Evolutionary conservation across 2,113 vertebrate genomes (phyloP), one percentile per base, ranked within the genome.

Genomic region (Phaethon lepturus): DNA sequence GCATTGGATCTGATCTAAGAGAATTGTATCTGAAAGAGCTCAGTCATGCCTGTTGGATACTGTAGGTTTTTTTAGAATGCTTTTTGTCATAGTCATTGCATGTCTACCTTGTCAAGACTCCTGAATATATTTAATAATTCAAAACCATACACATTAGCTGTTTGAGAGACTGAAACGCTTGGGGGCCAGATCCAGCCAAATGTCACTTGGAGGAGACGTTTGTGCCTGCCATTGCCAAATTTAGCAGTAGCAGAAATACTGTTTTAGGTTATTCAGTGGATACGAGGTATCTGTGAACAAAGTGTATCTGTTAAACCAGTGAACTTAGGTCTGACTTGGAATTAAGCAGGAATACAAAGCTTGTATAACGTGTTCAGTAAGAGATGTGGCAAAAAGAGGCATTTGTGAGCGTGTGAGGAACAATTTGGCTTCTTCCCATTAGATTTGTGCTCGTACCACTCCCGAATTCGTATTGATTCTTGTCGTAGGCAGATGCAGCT

Each of bases 1-100:
- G 28, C 4, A 1, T n/a, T 45, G 55, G 33, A 11, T 52, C 49
- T 12, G 49, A 26, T 44, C 19, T 8, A 1, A 4, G 55, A 1
- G 10, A 25, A 3, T 16, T 47, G 25, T 38, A 6, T 11, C 63
- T 49, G 56, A 17, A 64, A 22, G 16, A 10, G 29, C 26, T 40
- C 33, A 20, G 31, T 14, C 4, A 1, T 11, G 69, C 77, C 44
- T 75, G 10, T 13, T 78, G 82, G 74, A 22, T 64, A 7, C 38
- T 44, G 58, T 4, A 44, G 55, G 67, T 33, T 40, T 49, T 33
- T 24, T 58, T 5, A 2, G 12, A 58, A 38, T 25, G 47, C 58
- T 88, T 62, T 59, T 64, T 79, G 45, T 76, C 75, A 7, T 15
- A 18, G 47, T 64, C 38, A 2, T 19, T 50, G 55, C 6, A 2